Evolutionary conservation across 2,888 invertebrate genomes (phyloP), one percentile per base, ranked within the genome.

Genomic region (Tortrix viridana): DNA sequence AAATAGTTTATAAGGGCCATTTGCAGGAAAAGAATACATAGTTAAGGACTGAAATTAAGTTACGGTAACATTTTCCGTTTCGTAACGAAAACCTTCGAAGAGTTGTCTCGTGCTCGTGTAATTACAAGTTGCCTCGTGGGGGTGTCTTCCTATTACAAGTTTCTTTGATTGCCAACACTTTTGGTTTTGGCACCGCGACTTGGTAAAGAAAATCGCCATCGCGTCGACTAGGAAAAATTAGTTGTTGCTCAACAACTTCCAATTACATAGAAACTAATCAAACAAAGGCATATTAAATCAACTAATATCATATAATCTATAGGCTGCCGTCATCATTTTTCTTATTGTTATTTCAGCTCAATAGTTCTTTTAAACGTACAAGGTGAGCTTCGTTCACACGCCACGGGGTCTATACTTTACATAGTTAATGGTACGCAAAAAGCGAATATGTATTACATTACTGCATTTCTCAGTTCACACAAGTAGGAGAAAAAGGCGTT

Each of bases 341-440:
- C 65, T 61, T 61, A 65, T 61, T 61, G 48, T 47, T 61, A 57
- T 20, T 63, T 57, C 9, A 38, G 7, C 19, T 48, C 32, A 43
- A 38, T 55, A 60, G 43, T 14, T 52, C 37, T 54, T 32, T 47
- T 37, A 53, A 47, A 47, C 32, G 26, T 12, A 9, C 32, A 32
- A 47, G 37, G 16, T 18, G 22, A 16, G 18, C 23, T 6, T 22
- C 16, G 52, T 63, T 63, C 63, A 32, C 63, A 63, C 63, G 63
- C 56, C 20, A n/a, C 6, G 16, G 26, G 23, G 54, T 14, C 52
- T 48, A 43, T 41, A 53, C 18, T 53, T 58, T 63, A 63, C 58
- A 63, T 58, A 48, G 32, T 52, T 63, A 63, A 63, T 63, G 57
- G 6, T 22, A 32, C 5, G 26, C 19, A 62, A 63, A 57, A 58